These are phyloP conservation scores for Apoderus coryli DNA, from an alignment of 2,888 invertebrate genomes.

Conservation along the genomic window DNA sequence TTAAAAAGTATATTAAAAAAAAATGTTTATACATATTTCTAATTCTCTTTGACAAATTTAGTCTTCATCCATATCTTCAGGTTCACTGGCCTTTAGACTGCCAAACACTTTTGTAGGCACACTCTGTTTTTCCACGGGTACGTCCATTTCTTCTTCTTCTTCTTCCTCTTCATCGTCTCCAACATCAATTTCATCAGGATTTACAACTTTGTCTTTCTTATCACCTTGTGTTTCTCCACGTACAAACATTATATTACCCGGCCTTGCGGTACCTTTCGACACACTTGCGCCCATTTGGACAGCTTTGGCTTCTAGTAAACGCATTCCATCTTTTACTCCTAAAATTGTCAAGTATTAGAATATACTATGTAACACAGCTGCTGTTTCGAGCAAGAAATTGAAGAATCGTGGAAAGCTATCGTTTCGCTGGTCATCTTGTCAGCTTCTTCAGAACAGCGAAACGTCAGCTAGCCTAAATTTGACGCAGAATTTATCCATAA, in stretches of 20 bases:
- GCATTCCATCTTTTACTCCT: conserved; percentile 80
- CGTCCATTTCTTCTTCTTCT: conserved; percentile 36
- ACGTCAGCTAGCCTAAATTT: too few species aligned
- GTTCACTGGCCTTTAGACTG: conserved; percentile 40
- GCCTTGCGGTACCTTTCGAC: conserved; percentile 28
- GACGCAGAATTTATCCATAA: too few species aligned
- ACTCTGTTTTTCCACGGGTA: conserved; percentile 69
- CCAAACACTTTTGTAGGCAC: conserved; percentile 91
- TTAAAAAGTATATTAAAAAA: too few species aligned
- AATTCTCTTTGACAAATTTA: too few species aligned
- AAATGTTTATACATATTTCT: too few species aligned
- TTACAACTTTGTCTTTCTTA: conserved; percentile 53
- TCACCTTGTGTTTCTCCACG: conserved; percentile 73
- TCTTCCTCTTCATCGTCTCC: conserved; percentile 46
- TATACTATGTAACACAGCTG: too few species aligned
- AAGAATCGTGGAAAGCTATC: too few species aligned
- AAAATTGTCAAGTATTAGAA: too few species aligned
- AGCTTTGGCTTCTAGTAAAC: conserved; percentile 73
- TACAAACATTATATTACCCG: conserved; percentile 67
- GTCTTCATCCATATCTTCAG: conserved; percentile 8
- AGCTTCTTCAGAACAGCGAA: too few species aligned
- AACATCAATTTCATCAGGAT: conserved; percentile 81
- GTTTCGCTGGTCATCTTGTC: too few species aligned
- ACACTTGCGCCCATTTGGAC: conserved; percentile 48
- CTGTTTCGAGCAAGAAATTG: too few species aligned